Percentiles rank a stretch among this genome's conserved stretches.
Evolutionary conservation across 2,888 invertebrate genomes (phyloP).

Genomic region (Dicycla oo): DNA sequence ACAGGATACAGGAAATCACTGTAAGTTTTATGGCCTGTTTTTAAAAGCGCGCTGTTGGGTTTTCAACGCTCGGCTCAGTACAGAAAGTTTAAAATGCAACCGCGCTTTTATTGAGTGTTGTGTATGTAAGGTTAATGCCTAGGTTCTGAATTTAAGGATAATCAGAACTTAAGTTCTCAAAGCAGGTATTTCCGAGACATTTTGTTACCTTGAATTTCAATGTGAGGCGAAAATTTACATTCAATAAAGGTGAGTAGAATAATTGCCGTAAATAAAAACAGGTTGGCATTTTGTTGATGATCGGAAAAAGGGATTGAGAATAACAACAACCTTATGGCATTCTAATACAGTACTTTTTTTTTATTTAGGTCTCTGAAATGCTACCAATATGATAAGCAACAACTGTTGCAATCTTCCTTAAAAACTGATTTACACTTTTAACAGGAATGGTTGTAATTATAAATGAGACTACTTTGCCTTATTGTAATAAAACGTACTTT

Average conservation of each 20-base stretch:
- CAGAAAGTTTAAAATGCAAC: background rate
- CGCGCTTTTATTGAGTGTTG: background rate
- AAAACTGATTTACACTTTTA: background rate
- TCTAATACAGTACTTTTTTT: background rate
- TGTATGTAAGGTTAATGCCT: background rate
- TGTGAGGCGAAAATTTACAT: slow-evolving; percentile 39
- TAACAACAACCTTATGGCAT: background rate
- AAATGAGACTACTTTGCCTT: background rate
- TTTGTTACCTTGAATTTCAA: slow-evolving; percentile 48
- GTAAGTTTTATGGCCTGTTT: slow-evolving; percentile 72
- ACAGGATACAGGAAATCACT: slow-evolving; percentile 79
- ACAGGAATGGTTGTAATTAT: too few species aligned
- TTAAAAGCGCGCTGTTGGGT: background rate
- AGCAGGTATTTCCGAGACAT: slow-evolving; percentile 22
- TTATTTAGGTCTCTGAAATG: too few species aligned
- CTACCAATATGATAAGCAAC: background rate
- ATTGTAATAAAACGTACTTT: background rate
- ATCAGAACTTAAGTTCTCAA: slow-evolving; percentile 5
- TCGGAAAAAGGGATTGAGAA: background rate
- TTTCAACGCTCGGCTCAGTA: background rate
- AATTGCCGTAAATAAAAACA: slow-evolving; percentile 20
- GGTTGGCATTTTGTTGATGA: slow-evolving; percentile 5
- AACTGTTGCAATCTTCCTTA: background rate
- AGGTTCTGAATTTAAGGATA: slow-evolving; percentile 21
- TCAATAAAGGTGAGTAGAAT: slow-evolving; percentile 46